Base-by-base conservation (phyloP, 2,797 vertebrate genomes). In the Melanogrammus aeglefinus region DNA sequence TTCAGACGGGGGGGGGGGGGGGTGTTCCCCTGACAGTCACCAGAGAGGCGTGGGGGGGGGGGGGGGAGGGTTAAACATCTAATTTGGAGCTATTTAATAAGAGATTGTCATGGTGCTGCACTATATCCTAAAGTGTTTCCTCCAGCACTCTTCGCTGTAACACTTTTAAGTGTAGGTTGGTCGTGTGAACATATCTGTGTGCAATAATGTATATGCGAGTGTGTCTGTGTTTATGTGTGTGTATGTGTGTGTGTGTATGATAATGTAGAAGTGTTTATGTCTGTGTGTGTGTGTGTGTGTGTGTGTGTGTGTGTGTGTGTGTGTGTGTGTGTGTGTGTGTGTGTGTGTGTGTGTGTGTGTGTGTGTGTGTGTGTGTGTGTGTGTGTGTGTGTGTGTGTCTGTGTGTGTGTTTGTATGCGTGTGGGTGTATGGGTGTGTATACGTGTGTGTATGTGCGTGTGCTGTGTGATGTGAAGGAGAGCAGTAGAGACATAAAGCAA, bases 51-150 rank as follows among this genome's bases (percentile, higher is more conserved):
- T 84, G 77, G 85, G 74, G 85, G 80, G 29, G 80, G 75, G 35
- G 33, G 18, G 66, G 44, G n/a, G 75, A 74, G 75, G 85, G 86
- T 80, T 87, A 88, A 91, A 88, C 87, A 88, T 90, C 84, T 93
- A 91, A 93, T 94, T 93, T 92, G 79, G 82, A 78, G 76, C 82
- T 13, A 74, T 86, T 87, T 92, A 92, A 94, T 94, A 86, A 91
- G 89, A 88, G 89, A 91, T 88, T 94, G 92, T 93, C 91, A 90
- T 82, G 84, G 80, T 87, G 80, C 44, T 51, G 85, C 81, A 81
- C 84, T 87, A 70, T 82, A 80, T 86, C 77, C 82, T 73, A 86
- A 91, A 91, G 87, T 85, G 84, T 79, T 83, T 88, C 80, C 79
- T 85, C 85, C 90, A 80, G 82, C 82, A 79, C 79, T 89, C 90